phyloP scores from a whole-genome alignment of 2,888 invertebrate species.

The Drosophila nr. perissopoda region DNA sequence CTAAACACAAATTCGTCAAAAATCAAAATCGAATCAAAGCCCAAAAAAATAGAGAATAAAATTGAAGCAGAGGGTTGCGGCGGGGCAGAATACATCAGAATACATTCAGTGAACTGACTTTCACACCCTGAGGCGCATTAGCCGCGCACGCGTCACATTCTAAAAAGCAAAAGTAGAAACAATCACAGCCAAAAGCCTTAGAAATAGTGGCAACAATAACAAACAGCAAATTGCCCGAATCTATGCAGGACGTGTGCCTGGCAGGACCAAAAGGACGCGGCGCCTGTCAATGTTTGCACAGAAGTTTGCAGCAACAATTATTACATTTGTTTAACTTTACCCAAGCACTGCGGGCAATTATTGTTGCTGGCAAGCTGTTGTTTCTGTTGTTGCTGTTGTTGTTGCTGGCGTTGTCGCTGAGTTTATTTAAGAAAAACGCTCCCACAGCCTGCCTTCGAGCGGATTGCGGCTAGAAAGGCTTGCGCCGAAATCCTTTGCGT shows the following conservation, averaged over 20 bases:
- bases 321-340: constrained; percentile 79
- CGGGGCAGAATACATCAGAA: neutral
- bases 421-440: constrained; percentile 80
- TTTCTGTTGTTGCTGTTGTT: constrained; percentile 28
- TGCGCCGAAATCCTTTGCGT: constrained; percentile 66
- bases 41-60: constrained; percentile 29
- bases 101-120: constrained; percentile 70
- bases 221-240: constrained; percentile 79
- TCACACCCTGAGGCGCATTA: constrained; percentile 83
- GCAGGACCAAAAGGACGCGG: constrained; percentile 36
- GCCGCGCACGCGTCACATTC: constrained; percentile 69
- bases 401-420: constrained; percentile 38
- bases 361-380: constrained; percentile 44
- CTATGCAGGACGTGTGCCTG: constrained; percentile 45
- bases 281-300: constrained; percentile 69
- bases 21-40: constrained; percentile 77
- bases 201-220: constrained; percentile 72
- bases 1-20: constrained; percentile 69
- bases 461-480: constrained; percentile 31
- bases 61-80: neutral
- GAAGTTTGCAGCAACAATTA: constrained; percentile 79
- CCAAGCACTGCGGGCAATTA: constrained; percentile 61
- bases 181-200: constrained; percentile 60
- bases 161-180: constrained; percentile 62
- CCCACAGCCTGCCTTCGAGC: constrained; percentile 25